These are phyloP conservation scores for Cotesia vestalis DNA, from an alignment of 1,140 invertebrate species.

Conservation along the genomic window DNA sequence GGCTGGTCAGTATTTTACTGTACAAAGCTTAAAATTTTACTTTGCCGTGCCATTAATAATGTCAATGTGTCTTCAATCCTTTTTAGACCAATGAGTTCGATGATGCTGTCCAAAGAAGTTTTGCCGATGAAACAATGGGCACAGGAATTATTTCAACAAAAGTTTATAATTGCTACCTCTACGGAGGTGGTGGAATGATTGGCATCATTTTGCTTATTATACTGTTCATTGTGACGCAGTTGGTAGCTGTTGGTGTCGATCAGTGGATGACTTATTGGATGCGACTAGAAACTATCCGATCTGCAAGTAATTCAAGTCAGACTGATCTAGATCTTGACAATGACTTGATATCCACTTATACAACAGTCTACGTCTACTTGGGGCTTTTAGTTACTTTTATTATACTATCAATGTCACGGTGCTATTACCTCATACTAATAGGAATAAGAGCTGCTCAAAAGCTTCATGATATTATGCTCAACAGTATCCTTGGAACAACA, in stretches of 20 bases:
- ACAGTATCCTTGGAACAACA: conserved; percentile 75
- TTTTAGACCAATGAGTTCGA: not conserved
- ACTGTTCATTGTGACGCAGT: conserved; percentile 54
- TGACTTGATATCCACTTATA: conserved; percentile 41
- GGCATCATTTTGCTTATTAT: conserved; percentile 69
- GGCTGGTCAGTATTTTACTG: conserved; percentile 17
- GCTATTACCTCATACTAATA: conserved; percentile 78
- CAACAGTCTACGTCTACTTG: conserved; percentile 62
- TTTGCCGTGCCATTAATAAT: too few species aligned
- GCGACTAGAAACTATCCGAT: conserved; percentile 35
- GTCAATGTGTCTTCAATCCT: too few species aligned
- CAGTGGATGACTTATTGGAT: conserved; percentile 84
- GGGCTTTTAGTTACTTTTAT: conserved; percentile 55
- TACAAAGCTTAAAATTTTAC: too few species aligned
- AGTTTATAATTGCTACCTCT: conserved; percentile 74
- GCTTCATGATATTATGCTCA: conserved; percentile 87
- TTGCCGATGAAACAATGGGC: conserved; percentile 54
- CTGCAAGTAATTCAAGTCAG: too few species aligned
- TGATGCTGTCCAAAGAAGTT: not conserved
- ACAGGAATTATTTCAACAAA: conserved; percentile 68
- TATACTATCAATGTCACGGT: conserved; percentile 69
- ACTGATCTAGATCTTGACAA: conserved; percentile 55
- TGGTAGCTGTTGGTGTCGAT: conserved; percentile 75
- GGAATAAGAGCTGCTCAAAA: conserved; percentile 82
- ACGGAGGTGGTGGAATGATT: conserved; percentile 71